Base-by-base conservation (phyloP, 2,113 vertebrate genomes). In the Bettongia penicillata region DNA sequence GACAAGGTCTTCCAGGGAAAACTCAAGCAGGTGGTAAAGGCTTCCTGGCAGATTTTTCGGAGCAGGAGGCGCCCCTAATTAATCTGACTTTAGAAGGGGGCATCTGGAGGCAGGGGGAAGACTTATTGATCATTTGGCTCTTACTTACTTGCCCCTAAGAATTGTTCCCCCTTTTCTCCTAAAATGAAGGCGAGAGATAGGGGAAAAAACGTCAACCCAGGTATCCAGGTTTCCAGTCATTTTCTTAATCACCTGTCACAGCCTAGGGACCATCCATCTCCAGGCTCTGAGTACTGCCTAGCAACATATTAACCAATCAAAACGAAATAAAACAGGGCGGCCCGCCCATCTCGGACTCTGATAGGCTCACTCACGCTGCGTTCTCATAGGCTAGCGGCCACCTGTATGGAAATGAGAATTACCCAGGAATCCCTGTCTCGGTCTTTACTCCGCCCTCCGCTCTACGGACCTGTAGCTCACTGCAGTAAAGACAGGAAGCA, bases 301-400 rank as follows among this genome's bases (percentile, higher is more conserved):
- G 98, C 97, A 98, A 98, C 98, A 98, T 96, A 48, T 43, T 95
- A 97, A 93, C 98, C 98, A 98, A 98, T 97, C 97, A 97, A 96
- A 94, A 95, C 49, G 52, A 94, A 96, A 96, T 93, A 95, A 96
- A 95, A 91, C 37, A 91, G 22, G 96, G 94, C 93, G 0, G 89
- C 52, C 49, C 1, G 28, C 94, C 95, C 96, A 96, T 93, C 91
- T 95, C 93, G 94, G 55, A 90, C 96, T 92, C 55, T 92, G 97
- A 98, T 98, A 97, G 97, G 98, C 55, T 98, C 6, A 53, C 68
- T 93, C 93, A 91, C 94, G 57, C 43, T 52, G 77, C 95, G 97
- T 96, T 96, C 95, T 97, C 97, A 98, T 98, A 98, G 98, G 98
- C 96, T 96, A 90, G 57, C 53, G 92, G 97, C 94, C 97, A 98